A percentile compares a stretch with the other conserved stretches of the same genome.
phyloP scores from a whole-genome alignment of 2,797 vertebrate species.

The Molossus molossus region DNA sequence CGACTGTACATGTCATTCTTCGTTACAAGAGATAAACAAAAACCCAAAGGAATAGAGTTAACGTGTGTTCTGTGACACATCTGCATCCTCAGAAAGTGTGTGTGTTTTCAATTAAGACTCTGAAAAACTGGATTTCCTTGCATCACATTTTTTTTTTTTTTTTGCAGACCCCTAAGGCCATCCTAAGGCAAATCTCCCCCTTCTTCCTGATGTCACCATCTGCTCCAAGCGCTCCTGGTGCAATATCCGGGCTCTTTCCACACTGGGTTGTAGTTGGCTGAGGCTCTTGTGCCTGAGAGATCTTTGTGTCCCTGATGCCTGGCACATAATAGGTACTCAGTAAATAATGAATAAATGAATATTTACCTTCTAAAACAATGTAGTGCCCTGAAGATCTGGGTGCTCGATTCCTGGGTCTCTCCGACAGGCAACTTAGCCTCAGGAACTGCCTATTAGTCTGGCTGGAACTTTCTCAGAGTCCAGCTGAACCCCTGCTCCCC shows the following conservation, averaged over 20 bases:
- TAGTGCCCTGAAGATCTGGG: neutral
- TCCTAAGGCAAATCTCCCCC: neutral
- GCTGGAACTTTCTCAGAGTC: neutral
- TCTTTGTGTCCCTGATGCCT: neutral
- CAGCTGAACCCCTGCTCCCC: neutral
- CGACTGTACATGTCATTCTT: neutral
- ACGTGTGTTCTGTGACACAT: neutral
- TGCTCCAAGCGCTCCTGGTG: neutral
- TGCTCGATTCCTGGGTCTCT: neutral
- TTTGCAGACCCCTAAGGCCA: too few relatives aligned
- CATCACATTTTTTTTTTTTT: too few relatives aligned
- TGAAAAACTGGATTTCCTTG: neutral
- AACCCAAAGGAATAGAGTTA: neutral
- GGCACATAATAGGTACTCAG: neutral
- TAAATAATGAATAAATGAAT: neutral
- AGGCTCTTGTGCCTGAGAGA: neutral
- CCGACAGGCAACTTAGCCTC: neutral
- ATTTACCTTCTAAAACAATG: neutral
- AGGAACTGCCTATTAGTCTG: neutral
- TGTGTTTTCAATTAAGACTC: neutral
- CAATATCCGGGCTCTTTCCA: neutral
- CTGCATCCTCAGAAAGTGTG: neutral
- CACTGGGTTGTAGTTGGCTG: neutral
- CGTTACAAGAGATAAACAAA: neutral
- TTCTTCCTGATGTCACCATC: neutral